Conservation (phyloP, 2,888 invertebrate genomes). For the Hydrotaea diabolus region DNA sequence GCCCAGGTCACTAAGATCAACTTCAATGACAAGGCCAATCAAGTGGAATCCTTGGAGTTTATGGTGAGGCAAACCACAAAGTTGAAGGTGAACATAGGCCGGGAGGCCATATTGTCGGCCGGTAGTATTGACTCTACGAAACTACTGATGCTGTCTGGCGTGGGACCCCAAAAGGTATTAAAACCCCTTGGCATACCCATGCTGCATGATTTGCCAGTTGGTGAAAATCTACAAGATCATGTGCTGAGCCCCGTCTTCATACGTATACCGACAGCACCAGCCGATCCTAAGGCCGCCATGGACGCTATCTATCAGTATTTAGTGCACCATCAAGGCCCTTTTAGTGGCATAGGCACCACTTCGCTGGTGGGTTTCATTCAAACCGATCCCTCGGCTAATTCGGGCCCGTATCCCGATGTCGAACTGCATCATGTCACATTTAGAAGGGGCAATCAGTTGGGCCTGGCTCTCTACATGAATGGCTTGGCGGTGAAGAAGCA, state of each 20-base stretch:
- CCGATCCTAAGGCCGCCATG: constrained; percentile 73
- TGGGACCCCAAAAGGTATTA: constrained; percentile 71
- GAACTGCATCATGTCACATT: constrained; percentile 80
- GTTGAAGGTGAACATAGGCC: constrained; percentile 66
- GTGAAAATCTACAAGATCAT: constrained; percentile 89
- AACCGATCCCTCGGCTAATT: constrained; percentile 79
- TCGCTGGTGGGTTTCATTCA: constrained; percentile 83
- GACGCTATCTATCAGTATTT: constrained; percentile 79
- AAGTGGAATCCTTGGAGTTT: constrained; percentile 81
- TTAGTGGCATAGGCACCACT: constrained; percentile 77
- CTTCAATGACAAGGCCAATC: constrained; percentile 80
- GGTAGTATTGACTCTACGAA: constrained; percentile 73
- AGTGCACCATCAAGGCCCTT: constrained; percentile 81
- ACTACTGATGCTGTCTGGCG: constrained; percentile 74
- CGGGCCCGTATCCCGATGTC: constrained; percentile 82
- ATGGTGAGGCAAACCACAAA: constrained; percentile 80
- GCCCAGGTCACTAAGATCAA: constrained; percentile 82
- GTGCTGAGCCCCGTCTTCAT: constrained; percentile 81
- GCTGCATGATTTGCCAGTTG: constrained; percentile 81
- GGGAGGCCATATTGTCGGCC: constrained; percentile 73
- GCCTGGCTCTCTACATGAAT: constrained; percentile 50
- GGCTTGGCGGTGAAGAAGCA: constrained; percentile 65
- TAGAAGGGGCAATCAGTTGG: constrained; percentile 66
- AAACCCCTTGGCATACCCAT: constrained; percentile 69
- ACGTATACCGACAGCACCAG: constrained; percentile 71